phyloP scores from a whole-genome alignment of 2,113 vertebrate genomes.

The Beaufortia kweichowensis region DNA sequence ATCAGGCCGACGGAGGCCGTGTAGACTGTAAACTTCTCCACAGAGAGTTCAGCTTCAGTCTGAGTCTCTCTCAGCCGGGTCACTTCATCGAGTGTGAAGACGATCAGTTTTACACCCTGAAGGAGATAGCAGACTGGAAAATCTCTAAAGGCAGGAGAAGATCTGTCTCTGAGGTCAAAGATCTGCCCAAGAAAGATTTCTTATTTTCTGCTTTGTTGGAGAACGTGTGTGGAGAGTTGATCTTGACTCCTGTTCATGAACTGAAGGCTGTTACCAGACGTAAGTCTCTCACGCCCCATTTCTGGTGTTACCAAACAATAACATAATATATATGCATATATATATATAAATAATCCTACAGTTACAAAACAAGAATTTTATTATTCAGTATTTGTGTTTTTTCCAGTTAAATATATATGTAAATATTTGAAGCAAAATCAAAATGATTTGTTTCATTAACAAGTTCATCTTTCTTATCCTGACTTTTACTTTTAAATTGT shows the following conservation, averaged over 20 bases:
- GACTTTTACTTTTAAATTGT: too few relatives aligned
- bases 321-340: too few relatives aligned
- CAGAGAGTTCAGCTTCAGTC: slow-evolving; percentile 66
- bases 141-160: slow-evolving; percentile 76
- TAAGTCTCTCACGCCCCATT: slow-evolving; percentile 67
- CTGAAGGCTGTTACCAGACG: slow-evolving; percentile 81
- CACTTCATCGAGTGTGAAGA: slow-evolving; percentile 82
- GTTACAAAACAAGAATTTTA: too few relatives aligned
- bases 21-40: slow-evolving; percentile 71
- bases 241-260: slow-evolving; percentile 80
- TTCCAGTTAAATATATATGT: too few relatives aligned
- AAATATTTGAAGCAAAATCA: too few relatives aligned
- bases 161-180: slow-evolving; percentile 70
- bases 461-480: too few relatives aligned
- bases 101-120: slow-evolving; percentile 81
- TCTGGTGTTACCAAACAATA: neutral
- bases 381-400: too few relatives aligned
- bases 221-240: slow-evolving; percentile 70
- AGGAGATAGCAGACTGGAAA: slow-evolving; percentile 83
- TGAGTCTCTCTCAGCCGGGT: slow-evolving; percentile 76
- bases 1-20: slow-evolving; percentile 60
- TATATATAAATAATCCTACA: too few relatives aligned
- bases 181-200: slow-evolving; percentile 58
- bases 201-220: slow-evolving; percentile 65
- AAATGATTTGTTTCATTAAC: too few relatives aligned